Evolutionary conservation across 2,113 vertebrate species (phyloP), one percentile per base, ranked within the genome.

Genomic region (Leucosticte australis): DNA sequence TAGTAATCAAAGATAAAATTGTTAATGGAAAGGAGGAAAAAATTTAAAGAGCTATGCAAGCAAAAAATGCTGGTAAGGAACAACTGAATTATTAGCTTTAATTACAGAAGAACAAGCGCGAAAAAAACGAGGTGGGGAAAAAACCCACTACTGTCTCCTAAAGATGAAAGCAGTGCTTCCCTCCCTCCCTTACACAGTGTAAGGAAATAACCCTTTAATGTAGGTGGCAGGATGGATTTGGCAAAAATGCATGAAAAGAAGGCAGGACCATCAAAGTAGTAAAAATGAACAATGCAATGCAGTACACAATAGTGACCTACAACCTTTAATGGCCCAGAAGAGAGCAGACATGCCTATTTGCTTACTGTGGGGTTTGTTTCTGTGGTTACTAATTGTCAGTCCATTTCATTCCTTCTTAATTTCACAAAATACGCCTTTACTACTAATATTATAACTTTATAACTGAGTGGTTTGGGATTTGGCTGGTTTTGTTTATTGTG

Each of bases 111-210:
- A 73, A 57, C 4, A 76, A 47, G 13, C 18, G 26, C 23, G 55
- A 6, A 13, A 7, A 7, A 12, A 15, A 28, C 3, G 0, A 15
- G 0, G 30, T 7, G 3, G 8, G 11, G 11, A 17, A 35, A 37
- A 23, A 42, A 76, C 37, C 9, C 2, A 33, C 33, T 59, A 12
- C 14, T 28, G 4, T 65, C 13, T 77, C 19, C 30, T 39, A 67
- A 57, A 70, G 21, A 80, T 46, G 8, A 91, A 94, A 83, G 42
- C 3, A 2, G 1, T 0, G 0, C 13, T 76, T 27, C 7, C 22
- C 11, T 11, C 6, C 2, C 12, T 65, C 35, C 7, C 21, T 33
- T 68, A 46, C 3, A 33, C 5, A 31, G 20, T 44, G 8, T 49
- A 73, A 56, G 15, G 77, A 80, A 91, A 55, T 47, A n/a, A 80